Conservation (phyloP, 2,888 invertebrate genomes). For the Drosophila parthenogenetica region DNA sequence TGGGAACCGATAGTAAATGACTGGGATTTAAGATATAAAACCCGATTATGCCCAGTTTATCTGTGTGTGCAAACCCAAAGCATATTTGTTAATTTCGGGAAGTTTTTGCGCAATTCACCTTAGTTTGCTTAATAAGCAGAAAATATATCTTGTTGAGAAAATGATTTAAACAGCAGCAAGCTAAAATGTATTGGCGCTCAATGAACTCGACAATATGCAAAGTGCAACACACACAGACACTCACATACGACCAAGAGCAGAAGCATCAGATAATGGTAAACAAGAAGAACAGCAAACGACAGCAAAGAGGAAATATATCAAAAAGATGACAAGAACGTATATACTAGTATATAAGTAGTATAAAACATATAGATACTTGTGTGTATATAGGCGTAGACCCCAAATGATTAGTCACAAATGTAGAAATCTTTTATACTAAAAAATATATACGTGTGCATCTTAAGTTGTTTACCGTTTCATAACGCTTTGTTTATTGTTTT, state of each 20-base stretch:
- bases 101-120: background rate
- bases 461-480: conserved; percentile 8
- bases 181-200: conserved; percentile 18
- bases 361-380: conserved; percentile 1
- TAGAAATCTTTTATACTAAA: conserved; percentile 6
- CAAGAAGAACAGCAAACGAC: conserved; percentile 10
- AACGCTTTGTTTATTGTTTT: conserved; percentile 14
- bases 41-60: conserved; percentile 16
- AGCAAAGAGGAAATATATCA: conserved; percentile 32
- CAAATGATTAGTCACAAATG: conserved; percentile 32
- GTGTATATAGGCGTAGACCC: conserved; percentile 20
- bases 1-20: conserved; percentile 22
- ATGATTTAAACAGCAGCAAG: conserved; percentile 6
- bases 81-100: background rate
- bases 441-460: conserved; percentile 8
- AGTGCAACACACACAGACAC: conserved; percentile 26
- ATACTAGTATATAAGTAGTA: background rate
- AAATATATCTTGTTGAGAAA: background rate
- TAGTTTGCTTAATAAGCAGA: background rate
- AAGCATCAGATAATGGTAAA: conserved; percentile 48
- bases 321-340: conserved; percentile 14
- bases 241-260: too few species aligned
- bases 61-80: conserved; percentile 8
- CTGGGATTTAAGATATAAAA: conserved; percentile 6
- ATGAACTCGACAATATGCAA: conserved; percentile 42